Conservation (phyloP, 2,797 vertebrate genomes). For the Serranus cabrilla region DNA sequence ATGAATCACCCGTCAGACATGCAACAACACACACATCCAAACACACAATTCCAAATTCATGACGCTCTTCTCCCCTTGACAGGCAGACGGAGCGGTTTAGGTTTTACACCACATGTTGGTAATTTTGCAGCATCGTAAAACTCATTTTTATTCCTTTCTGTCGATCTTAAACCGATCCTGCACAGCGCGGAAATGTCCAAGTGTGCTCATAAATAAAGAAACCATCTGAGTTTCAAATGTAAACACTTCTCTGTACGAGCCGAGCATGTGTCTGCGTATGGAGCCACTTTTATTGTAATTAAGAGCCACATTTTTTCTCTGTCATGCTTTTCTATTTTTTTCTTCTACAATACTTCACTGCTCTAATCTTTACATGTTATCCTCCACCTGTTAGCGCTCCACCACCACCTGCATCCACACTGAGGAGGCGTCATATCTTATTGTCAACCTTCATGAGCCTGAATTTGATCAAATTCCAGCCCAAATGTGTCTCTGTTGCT, state of each 20-base stretch:
- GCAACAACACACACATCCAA: constrained; percentile 9
- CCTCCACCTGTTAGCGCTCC: no score
- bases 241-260: constrained; percentile 57
- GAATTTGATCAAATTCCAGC: not conserved
- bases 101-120: constrained; percentile 65
- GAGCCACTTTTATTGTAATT: constrained; percentile 34
- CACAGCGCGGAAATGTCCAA: constrained; percentile 41
- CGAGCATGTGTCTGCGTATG: constrained; percentile 39
- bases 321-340: no score
- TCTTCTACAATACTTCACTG: no score
- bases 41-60: constrained; percentile 28
- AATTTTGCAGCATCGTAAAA: constrained; percentile 66
- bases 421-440: not conserved
- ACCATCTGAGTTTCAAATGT: constrained; percentile 57
- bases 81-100: constrained; percentile 31
- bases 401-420: not conserved
- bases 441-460: not conserved
- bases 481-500: not conserved
- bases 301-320: not conserved
- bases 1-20: constrained; percentile 15
- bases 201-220: constrained; percentile 64
- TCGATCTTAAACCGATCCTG: constrained; percentile 28
- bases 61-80: constrained; percentile 20
- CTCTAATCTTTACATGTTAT: no score
- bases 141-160: constrained; percentile 45